Evolutionary conservation across 2,113 vertebrate genomes (phyloP).

Genomic region (Microcebus jonahi): DNA sequence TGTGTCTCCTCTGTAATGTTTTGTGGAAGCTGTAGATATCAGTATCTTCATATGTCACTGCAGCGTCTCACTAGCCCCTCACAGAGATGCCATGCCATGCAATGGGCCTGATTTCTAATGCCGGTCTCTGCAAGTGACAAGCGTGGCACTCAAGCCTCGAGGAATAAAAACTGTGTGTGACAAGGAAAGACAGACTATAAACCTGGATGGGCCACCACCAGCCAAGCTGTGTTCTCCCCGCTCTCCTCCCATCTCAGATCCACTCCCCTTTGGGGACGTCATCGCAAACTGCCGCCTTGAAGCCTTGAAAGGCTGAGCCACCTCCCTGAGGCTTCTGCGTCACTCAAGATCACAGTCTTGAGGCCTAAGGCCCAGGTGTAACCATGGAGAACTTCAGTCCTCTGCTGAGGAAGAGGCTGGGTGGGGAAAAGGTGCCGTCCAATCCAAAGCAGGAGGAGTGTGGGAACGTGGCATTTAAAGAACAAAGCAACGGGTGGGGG

Average conservation of each 20-base stretch:
- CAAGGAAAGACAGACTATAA: slow-evolving; percentile 60
- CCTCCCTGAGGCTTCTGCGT: slow-evolving; percentile 35
- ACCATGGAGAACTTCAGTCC: neutral
- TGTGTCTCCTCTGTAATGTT: neutral
- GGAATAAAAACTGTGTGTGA: slow-evolving; percentile 44
- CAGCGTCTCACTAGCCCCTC: slow-evolving; percentile 57
- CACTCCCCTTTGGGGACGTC: slow-evolving; percentile 43
- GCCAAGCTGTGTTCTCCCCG: slow-evolving; percentile 41
- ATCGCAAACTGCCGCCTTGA: slow-evolving; percentile 59
- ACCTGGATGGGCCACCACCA: slow-evolving; percentile 40
- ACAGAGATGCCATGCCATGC: neutral
- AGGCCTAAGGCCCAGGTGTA: neutral
- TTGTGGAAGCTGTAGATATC: slow-evolving; percentile 53
- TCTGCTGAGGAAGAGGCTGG: neutral
- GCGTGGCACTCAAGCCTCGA: slow-evolving; percentile 28
- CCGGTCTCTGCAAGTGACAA: slow-evolving; percentile 50
- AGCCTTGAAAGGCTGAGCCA: slow-evolving; percentile 51
- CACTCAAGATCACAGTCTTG: neutral
- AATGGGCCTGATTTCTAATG: slow-evolving; percentile 57
- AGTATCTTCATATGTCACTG: slow-evolving; percentile 46
- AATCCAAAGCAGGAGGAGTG: neutral
- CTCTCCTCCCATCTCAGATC: slow-evolving; percentile 51
- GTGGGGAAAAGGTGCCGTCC: neutral
- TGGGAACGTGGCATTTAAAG: too few relatives aligned
- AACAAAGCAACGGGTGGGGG: neutral